Evolutionary conservation across 2,113 vertebrate species (phyloP), one percentile per base, ranked within the genome.

Genomic region (Pterophyllum scalare): DNA sequence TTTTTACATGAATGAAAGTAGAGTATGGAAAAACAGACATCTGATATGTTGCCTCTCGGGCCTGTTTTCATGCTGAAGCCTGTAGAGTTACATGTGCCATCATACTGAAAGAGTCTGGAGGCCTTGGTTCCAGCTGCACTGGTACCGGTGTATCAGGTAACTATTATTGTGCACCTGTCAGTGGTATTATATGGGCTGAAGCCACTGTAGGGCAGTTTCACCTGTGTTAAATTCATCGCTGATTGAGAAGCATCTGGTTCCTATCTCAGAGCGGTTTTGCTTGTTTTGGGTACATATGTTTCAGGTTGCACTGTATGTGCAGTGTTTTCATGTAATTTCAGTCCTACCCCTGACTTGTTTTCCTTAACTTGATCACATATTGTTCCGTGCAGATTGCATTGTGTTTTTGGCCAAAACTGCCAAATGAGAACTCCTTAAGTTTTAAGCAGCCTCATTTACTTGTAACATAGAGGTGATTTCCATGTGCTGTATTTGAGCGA

Each of bases 161-260:
- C 89, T 54, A n/a, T 82, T 88, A 82, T 91, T 92, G 83, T 91
- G 52, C 28, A 59, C n/a, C 79, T 87, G 87, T 91, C 88, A 58
- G 60, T 61, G 49, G 26, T 38, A 40, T 89, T 84, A 84, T 72
- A 28, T 31, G 20, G 10, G 43, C 60, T n/a, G 65, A 76, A 58
- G n/a, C 77, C 10, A 33, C 64, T 61, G 38, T 3, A 33, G 43
- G 76, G 56, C 43, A 67, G 82, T 89, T 92, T 91, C 80, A 40
- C 31, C 83, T 24, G 14, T 54, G 24, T n/a, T 49, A 49, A 54
- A 65, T 59, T 78, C 57, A n/a, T 33, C 7, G 26, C 24, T 54
- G 60, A 80, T 65, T 62, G 38, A 57, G 31, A 62, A 46, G 82
- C 82, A 82, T 93, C 83, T 15, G 20, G 56, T 92, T 93, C 70